Base-by-base conservation (phyloP, 2,888 invertebrate species). In the Drosophila merina region DNA sequence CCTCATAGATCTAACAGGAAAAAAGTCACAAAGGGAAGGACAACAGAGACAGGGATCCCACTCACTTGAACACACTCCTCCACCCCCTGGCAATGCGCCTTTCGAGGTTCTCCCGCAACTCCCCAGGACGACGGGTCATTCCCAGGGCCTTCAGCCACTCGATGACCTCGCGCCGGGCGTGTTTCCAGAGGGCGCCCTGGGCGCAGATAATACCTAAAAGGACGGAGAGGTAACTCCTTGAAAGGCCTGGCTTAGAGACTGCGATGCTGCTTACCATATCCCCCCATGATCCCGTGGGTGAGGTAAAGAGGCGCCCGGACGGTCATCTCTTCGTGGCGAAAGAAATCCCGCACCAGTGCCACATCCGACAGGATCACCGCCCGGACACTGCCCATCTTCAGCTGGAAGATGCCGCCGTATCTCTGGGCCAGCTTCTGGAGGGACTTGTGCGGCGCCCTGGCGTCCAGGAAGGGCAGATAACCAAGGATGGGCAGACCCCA, bases 231-330 rank as follows among this genome's bases (percentile, higher is more conserved):
- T 71, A 36, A 36, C 36, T 36, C n/a, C 36, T 71, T 57, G 25
- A 10, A 20, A 12, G 25, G 5, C 9, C 4, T 1, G n/a, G 10
- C n/a, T 33, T 33, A 4, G 3, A 40, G 14, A 20, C 20, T 30
- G 7, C 1, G 20, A 20, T 20, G 20, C 10, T 10, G 5, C 94
- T 94, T 91, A 97, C 97, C 97, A 89, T 96, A 95, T 77, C 97
- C 97, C 68, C 95, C 93, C 96, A 97, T 96, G 67, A 97, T 95
- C 33, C 97, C 97, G 88, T 97, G 96, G 0, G 97, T 97, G 49
- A 97, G 91, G 89, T 94, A 96, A 1, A 97, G 93, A 1, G 97
- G 97, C 0, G 97, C 97, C 52, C 92, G 79, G 10, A 96, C 97
- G 3, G 95, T 93, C 75, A 96, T 95, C 3, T 91, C 93, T 40